A percentile compares a stretch with the other conserved stretches of the same genome.
Conservation (phyloP, 2,113 vertebrate genomes). For the Callospermophilus lateralis region DNA sequence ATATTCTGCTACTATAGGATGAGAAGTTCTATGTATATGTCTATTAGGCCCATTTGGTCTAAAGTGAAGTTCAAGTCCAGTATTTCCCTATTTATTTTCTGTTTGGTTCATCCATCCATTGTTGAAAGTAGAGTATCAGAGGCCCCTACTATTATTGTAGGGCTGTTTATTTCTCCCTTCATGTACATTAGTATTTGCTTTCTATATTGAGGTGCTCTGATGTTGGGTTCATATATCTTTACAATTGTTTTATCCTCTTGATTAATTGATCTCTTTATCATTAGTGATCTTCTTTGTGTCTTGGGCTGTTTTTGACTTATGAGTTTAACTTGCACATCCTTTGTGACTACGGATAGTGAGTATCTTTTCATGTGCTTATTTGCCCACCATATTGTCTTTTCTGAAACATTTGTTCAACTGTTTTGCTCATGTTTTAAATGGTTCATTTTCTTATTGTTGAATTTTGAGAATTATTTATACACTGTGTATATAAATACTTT, state of each 20-base stretch:
- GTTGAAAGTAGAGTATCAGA: not conserved
- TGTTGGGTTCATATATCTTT: not conserved
- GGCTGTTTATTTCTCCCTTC: not conserved
- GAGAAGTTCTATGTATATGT: not conserved
- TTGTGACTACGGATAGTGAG: not conserved
- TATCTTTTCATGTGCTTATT: not conserved
- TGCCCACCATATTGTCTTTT: not conserved
- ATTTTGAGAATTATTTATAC: too few species aligned
- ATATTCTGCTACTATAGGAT: not conserved
- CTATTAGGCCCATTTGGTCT: not conserved
- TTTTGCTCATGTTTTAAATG: not conserved
- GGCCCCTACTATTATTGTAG: not conserved
- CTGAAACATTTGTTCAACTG: not conserved
- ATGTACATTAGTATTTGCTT: not conserved
- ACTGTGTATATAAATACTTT: too few species aligned
- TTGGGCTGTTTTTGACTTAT: not conserved
- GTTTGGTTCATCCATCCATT: not conserved
- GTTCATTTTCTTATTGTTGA: not conserved
- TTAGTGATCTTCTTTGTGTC: not conserved
- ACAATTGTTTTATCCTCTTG: not conserved
- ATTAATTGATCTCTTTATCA: not conserved
- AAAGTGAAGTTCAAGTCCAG: not conserved
- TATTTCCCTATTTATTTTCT: not conserved
- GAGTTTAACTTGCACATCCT: not conserved
- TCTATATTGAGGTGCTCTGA: not conserved